Base-by-base conservation (phyloP, 2,113 vertebrate genomes). In the Gila orcuttii region DNA sequence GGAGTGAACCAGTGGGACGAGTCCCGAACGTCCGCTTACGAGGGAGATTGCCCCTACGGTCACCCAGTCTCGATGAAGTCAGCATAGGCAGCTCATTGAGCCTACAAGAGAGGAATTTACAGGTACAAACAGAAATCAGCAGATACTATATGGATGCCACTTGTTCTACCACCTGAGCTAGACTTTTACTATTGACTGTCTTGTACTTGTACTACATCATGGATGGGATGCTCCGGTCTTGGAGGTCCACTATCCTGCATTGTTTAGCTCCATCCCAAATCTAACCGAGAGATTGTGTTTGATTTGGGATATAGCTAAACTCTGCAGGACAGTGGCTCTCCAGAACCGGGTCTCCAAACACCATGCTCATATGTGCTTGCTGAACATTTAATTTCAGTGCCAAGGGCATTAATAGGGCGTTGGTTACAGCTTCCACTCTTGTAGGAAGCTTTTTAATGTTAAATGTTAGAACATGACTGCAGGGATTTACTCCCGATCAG, bases 51-150 rank as follows among this genome's bases (percentile, higher is more conserved):
- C 1, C 88, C 87, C 95, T 92, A 85, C 92, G 74, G 87, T 93
- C 91, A 87, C 93, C 96, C 55, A 97, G 96, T 93, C 91, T 95
- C 79, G 95, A 98, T 81, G 94, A 96, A 0, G 97, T 97, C 87
- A 98, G 97, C 87, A 94, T 97, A 1, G 97, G 96, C 93, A 98
- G 96, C 90, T 96, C 96, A 82, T 89, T 95, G 90, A 97, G 97
- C 90, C 93, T 98, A 85, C 96, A 96, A 91, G 96, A 96, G 47
- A 94, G 95, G 90, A 96, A 96, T 79, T 57, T 88, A 13, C 68
- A 88, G 87, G 87, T 88, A 86, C 31, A 64, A 31, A 57, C 64
- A 31, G 19, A 55, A 66, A 39, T 71, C 1, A 10, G 28, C 21
- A 39, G 71, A 31, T 13, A 76, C 45, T 25, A 45, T 1, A 52